Evolutionary conservation across 2,113 vertebrate genomes (phyloP), one percentile per base, ranked within the genome.

Genomic region (Phylloscopus trochilus): DNA sequence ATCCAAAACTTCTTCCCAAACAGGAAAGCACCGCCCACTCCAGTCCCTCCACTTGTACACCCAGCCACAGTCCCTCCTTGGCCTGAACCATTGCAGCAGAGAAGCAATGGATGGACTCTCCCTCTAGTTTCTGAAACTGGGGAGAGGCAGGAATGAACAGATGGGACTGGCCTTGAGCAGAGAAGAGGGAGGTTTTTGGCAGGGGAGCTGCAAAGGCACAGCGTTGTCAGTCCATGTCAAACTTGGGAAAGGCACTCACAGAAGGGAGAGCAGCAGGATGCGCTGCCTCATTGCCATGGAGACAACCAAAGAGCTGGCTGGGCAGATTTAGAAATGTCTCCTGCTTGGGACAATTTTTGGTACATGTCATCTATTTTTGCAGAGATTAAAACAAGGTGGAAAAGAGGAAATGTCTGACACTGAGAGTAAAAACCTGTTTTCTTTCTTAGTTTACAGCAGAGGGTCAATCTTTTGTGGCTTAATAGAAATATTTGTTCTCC

Each of bases 231-330:
- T 53, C 77, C 1, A 0, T 30, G 23, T 70, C 6, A 51, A 80
- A 77, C 66, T 87, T 76, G 53, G 84, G 78, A 85, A 94, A 62
- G 82, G 78, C 21, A 6, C 60, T 80, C 2, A 0, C 33, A 88
- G 84, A 70, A 94, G 64, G 63, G 64, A 75, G 64, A 93, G 79
- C 87, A 95, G 90, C 92, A 86, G 82, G 90, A 85, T 27, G 4
- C 0, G 9, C 82, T 85, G 55, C 76, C 31, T 92, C 79, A 72
- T 93, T 83, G 37, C 90, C 76, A 90, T 93, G 83, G 96, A 83
- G 93, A 95, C 93, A 90, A 52, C 67, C 88, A 70, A 77, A 72
- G 69, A 85, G 72, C 79, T 77, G 52, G 15, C 66, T 87, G 82
- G 72, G 58, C 64, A 67, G 47, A 90, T 80, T 90, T 75, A 81